Percentiles rank a stretch among this genome's conserved stretches.
Evolutionary conservation across 2,113 vertebrate species (phyloP).

Genomic region (Lepus europaeus): DNA sequence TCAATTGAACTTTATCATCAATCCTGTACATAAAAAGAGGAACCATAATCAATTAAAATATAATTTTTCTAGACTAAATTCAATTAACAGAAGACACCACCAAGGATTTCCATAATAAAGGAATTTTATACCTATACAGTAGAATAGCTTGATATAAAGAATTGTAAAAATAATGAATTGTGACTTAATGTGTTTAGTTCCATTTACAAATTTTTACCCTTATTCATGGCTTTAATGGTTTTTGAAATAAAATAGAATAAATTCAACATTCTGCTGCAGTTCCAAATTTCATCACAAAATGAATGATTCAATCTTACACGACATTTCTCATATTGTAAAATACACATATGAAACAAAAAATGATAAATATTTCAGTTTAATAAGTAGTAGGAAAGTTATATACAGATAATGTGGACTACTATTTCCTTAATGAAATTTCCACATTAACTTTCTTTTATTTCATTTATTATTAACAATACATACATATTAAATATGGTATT

Average conservation of each 20-base stretch:
- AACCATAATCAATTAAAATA: conserved; percentile 45
- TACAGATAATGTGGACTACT: conserved; percentile 43
- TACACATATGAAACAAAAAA: conserved; percentile 69
- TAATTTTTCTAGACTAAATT: conserved; percentile 62
- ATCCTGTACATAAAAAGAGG: conserved; percentile 56
- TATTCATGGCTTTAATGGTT: conserved; percentile 45
- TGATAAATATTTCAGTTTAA: conserved; percentile 61
- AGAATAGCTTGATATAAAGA: conserved; percentile 67
- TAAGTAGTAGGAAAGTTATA: conserved; percentile 67
- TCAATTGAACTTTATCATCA: conserved; percentile 59
- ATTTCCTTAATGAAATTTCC: conserved; percentile 69
- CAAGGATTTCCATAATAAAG: conserved; percentile 52
- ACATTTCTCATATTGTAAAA: conserved; percentile 70
- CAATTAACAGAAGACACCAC: neutral
- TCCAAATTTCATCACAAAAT: conserved; percentile 65
- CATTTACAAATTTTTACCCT: conserved; percentile 55
- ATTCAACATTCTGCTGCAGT: conserved; percentile 30
- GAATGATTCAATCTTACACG: conserved; percentile 38
- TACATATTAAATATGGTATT: conserved; percentile 71
- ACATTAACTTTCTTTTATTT: conserved; percentile 54
- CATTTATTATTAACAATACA: conserved; percentile 68
- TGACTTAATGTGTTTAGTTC: conserved; percentile 59
- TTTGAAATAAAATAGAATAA: conserved; percentile 64
- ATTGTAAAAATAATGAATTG: conserved; percentile 51
- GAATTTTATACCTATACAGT: conserved; percentile 33